phyloP scores from a whole-genome alignment of 1,140 invertebrate genomes.

The Aphaenogaster ashmeadi region DNA sequence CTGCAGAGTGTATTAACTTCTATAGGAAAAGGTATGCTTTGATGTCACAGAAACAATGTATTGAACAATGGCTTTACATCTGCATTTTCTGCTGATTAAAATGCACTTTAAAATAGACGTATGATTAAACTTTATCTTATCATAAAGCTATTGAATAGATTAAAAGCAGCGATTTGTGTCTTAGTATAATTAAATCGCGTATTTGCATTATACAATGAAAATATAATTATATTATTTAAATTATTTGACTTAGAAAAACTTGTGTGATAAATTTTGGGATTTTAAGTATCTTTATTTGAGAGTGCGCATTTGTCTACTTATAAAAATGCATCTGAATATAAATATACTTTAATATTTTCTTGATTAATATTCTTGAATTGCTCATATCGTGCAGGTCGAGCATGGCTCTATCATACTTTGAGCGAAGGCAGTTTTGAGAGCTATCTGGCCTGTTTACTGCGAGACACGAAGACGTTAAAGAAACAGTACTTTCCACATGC shows the following conservation, averaged over 20 bases:
- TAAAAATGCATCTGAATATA: not conserved
- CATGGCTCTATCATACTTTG: slow-evolving; percentile 87
- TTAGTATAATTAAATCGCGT: not conserved
- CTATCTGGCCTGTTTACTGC: slow-evolving; percentile 85
- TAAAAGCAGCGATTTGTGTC: not conserved
- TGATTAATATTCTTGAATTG: slow-evolving; percentile 21
- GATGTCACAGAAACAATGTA: not conserved
- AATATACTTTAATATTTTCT: not conserved
- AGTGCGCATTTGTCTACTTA: not conserved
- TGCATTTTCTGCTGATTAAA: not conserved
- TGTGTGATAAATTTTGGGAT: not conserved
- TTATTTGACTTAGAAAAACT: not conserved
- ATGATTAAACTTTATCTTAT: slow-evolving; percentile 4
- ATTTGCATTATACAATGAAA: not conserved
- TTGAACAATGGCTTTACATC: not conserved
- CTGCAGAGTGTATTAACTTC: slow-evolving; percentile 86
- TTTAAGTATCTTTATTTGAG: not conserved
- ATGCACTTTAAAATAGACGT: not conserved
- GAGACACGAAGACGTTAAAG: slow-evolving; percentile 83
- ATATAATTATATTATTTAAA: not conserved
- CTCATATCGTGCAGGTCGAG: slow-evolving; percentile 82
- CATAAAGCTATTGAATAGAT: not conserved
- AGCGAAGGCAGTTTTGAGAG: slow-evolving; percentile 87
- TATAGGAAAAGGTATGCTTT: slow-evolving; percentile 85
- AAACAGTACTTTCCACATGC: slow-evolving; percentile 86